Conservation (phyloP, 2,797 vertebrate species). For the Tenualosa ilisha region DNA sequence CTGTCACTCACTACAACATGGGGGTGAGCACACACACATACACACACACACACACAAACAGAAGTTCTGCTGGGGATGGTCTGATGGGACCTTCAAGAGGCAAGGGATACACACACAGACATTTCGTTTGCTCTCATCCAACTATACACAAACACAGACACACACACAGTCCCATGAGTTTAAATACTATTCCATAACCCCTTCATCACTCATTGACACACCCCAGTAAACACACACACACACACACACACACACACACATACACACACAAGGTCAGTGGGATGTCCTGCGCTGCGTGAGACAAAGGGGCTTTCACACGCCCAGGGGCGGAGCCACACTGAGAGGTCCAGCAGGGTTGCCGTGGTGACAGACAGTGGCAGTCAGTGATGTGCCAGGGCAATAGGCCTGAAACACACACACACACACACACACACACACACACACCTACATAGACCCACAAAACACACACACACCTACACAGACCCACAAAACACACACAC, state of each 20-base stretch:
- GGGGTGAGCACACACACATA: background rate
- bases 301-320: slow-evolving; percentile 14
- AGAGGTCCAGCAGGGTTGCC: slow-evolving; percentile 8
- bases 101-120: background rate
- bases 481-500: background rate
- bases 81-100: background rate
- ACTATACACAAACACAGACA: background rate
- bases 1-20: background rate
- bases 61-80: too few species aligned
- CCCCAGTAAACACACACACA: background rate
- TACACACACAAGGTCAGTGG: slow-evolving; percentile 16
- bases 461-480: background rate
- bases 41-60: background rate
- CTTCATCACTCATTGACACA: background rate
- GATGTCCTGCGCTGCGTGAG: slow-evolving; percentile 38
- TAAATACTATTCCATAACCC: background rate
- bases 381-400: slow-evolving; percentile 15
- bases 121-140: background rate
- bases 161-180: background rate
- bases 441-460: slow-evolving; percentile 28
- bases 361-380: slow-evolving; percentile 20
- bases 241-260: background rate
- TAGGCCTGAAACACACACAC: background rate
- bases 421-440: slow-evolving; percentile 2
- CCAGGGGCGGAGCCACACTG: slow-evolving; percentile 4